A percentile compares a stretch with the other conserved stretches of the same genome.
phyloP scores from a whole-genome alignment of 2,888 invertebrate genomes.

The Endomychus coccineus region DNA sequence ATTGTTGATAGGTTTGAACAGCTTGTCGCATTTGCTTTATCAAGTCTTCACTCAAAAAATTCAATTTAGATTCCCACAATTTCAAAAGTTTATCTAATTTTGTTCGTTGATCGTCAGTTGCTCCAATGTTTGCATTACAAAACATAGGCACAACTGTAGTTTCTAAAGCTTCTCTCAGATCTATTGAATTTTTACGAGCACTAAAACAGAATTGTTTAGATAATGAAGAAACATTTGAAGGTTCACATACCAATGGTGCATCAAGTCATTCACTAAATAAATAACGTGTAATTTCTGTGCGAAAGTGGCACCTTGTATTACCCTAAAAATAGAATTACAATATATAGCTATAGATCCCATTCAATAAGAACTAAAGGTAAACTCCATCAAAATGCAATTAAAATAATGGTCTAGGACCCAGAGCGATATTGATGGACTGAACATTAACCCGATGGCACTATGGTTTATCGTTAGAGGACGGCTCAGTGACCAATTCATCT shows the following conservation, averaged over 20 bases:
- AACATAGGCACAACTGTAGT: slow-evolving; percentile 97
- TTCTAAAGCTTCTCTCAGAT: slow-evolving; percentile 88
- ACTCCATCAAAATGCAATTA: no score
- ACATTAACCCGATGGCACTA: no score
- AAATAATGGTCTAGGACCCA: no score
- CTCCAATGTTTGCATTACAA: slow-evolving; percentile 83
- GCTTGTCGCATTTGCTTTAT: slow-evolving; percentile 85
- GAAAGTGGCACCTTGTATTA: slow-evolving; percentile 64
- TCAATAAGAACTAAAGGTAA: no score
- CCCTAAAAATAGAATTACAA: slow-evolving; percentile 44
- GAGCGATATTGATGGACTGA: no score
- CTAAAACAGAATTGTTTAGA: no score
- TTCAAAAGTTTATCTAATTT: slow-evolving; percentile 90
- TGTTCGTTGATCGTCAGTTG: slow-evolving; percentile 78
- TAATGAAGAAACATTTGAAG: slow-evolving; percentile 27
- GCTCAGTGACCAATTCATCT: no score
- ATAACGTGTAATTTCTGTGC: slow-evolving; percentile 93
- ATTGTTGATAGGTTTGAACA: slow-evolving; percentile 78
- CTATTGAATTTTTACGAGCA: slow-evolving; percentile 90
- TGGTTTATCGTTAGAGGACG: no score
- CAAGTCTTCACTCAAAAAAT: slow-evolving; percentile 75
- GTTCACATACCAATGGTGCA: slow-evolving; percentile 83
- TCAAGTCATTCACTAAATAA: slow-evolving; percentile 96
- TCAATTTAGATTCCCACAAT: slow-evolving; percentile 94
- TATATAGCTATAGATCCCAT: slow-evolving; percentile 6